Conservation (phyloP, 2,797 vertebrate species). For the Babyrousa celebensis region DNA sequence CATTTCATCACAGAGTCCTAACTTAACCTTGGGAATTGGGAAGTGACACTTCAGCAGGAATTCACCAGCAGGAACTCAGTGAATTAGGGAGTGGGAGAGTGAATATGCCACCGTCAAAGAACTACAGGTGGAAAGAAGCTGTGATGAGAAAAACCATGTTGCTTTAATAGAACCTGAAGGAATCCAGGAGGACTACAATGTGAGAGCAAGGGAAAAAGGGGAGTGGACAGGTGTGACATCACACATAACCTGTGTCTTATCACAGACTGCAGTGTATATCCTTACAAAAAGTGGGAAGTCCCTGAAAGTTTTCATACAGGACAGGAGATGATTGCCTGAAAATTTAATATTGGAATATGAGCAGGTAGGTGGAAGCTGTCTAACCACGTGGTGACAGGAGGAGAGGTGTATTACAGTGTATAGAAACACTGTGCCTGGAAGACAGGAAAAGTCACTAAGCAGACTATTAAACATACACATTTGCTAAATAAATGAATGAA, state of each 20-base stretch:
- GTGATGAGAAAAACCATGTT: background rate
- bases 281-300: background rate
- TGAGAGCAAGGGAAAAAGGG: background rate
- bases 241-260: accelerated
- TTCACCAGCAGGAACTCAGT: background rate
- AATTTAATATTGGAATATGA: background rate
- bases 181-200: background rate
- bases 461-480: background rate
- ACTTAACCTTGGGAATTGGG: background rate
- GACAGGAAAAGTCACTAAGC: background rate
- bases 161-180: background rate
- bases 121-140: background rate
- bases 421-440: background rate
- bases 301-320: background rate
- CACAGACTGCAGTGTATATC: background rate
- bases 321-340: background rate
- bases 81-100: background rate
- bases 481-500: background rate
- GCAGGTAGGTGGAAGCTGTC: background rate
- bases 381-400: background rate
- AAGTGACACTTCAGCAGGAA: background rate
- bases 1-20: conserved; percentile 8
- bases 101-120: background rate
- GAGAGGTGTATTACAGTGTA: background rate
- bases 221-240: background rate